Percentiles rank a stretch among this genome's conserved stretches.
Evolutionary conservation across 2,797 vertebrate genomes (phyloP).

Genomic region (Dermochelys coriacea): DNA sequence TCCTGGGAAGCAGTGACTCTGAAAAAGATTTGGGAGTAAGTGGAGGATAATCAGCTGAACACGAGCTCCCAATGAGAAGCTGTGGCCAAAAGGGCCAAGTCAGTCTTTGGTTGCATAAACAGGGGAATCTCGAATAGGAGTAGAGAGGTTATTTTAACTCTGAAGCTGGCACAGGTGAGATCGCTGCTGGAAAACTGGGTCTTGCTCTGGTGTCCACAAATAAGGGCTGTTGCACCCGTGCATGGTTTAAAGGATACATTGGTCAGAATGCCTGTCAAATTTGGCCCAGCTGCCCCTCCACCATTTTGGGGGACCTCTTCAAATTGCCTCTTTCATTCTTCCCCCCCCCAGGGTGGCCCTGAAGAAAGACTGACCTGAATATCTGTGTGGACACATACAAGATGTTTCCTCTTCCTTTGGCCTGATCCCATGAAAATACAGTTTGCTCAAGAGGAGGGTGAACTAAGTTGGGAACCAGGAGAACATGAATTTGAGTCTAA

Average conservation of each 20-base stretch:
- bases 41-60: background rate
- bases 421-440: background rate
- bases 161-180: background rate
- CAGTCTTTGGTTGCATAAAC: background rate
- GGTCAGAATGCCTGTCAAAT: background rate
- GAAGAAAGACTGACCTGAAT: background rate
- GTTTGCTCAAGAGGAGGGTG: background rate
- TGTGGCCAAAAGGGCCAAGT: background rate
- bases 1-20: background rate
- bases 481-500: background rate
- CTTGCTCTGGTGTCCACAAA: too few relatives aligned
- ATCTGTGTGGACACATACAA: background rate
- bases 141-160: background rate
- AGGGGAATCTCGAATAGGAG: accelerated
- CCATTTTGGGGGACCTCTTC: background rate
- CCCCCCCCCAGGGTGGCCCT: background rate
- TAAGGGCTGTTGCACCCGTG: background rate
- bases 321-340: background rate
- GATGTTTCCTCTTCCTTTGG: background rate
- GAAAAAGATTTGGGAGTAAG: background rate
- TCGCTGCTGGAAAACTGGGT: background rate
- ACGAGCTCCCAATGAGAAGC: too few relatives aligned
- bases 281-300: background rate
- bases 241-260: too few relatives aligned
- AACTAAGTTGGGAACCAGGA: background rate